Evolutionary conservation across 2,888 invertebrate species (phyloP).

Genomic region (Chelonus formosanus): DNA sequence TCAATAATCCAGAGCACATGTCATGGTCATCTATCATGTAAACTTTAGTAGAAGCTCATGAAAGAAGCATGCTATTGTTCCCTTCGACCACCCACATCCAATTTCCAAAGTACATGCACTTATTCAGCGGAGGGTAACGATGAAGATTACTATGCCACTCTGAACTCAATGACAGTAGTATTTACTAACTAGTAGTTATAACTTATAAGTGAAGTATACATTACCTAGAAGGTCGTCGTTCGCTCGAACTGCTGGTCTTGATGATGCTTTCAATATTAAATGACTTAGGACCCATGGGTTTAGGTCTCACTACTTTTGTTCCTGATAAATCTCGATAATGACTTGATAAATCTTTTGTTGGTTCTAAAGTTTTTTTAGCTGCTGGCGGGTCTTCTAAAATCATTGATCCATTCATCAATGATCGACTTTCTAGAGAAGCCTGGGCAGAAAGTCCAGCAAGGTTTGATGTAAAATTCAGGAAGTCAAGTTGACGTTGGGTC

Average conservation of each 20-base stretch:
- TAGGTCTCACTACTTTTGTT: conserved; percentile 25
- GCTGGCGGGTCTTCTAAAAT: no score
- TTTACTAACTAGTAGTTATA: conserved; percentile 22
- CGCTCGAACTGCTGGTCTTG: conserved; percentile 43
- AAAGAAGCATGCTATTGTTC: conserved; percentile 13
- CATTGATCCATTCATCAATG: background rate
- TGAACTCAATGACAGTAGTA: conserved; percentile 16
- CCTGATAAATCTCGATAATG: background rate
- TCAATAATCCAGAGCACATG: background rate
- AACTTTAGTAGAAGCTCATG: background rate
- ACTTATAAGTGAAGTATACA: conserved; percentile 15
- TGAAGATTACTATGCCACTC: background rate
- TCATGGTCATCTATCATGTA: background rate
- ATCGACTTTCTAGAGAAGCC: conserved; percentile 4
- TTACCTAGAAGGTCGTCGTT: conserved; percentile 37
- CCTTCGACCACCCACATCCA: conserved; percentile 7
- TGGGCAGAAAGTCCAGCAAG: conserved; percentile 21
- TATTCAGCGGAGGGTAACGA: conserved; percentile 23
- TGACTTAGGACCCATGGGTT: conserved; percentile 42
- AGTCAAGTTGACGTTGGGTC: conserved; percentile 44
- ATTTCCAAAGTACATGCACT: conserved; percentile 19
- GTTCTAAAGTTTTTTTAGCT: no score
- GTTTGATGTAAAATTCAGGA: conserved; percentile 34
- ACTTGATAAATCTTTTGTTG: no score
- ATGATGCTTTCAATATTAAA: conserved; percentile 60